Base-by-base conservation (phyloP, 2,797 vertebrate species). In the Ispidina picta region DNA sequence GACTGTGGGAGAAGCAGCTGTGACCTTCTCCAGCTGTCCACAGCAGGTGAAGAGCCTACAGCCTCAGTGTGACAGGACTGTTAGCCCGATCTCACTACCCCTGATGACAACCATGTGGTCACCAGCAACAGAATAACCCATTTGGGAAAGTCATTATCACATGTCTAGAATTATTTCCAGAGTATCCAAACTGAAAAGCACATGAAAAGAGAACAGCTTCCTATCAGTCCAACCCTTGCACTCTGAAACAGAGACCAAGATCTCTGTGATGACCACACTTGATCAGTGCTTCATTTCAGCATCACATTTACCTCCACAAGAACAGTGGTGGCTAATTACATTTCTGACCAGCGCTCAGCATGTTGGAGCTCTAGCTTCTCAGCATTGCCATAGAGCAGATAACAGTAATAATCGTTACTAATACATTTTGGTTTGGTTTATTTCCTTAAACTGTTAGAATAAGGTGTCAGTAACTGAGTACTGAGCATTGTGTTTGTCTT, bases 381-480 rank as follows among this genome's bases (percentile, higher is more conserved):
- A 73, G 60, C 23, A 81, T 28, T 62, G 62, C 26, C 70, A 41
- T 5, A 55, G 25, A 73, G 35, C 26, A 84, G 56, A 35, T 51
- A 93, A 69, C 2, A 4, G 41, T 46, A 73, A 66, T 29, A 43
- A 89, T 58, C 12, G 52, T 52, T 58, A 83, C 23, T 49, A 54
- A 46, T 15, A 79, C 2, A 5, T 33, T 33, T 56, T 56, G 9
- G 26, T 66, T 82, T 48, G n/a, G 5, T 56, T 86, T 83, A n/a
- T 55, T 88, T 49, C 71, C 54, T 74, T 62, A 86, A n/a, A 72
- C 56, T 51, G 15, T 31, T 79, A 74, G 77, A 90, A 31, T 52
- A 79, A 83, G 8, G 14, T 44, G 21, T 44, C 49, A 54, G 60
- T 66, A 86, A 62, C 49, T 51, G 41, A 71, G 46, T 48, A 74